These are phyloP conservation scores for Pachyseris speciosa DNA, from an alignment of 64 coral and sea anemone species.

Conservation along the genomic window DNA sequence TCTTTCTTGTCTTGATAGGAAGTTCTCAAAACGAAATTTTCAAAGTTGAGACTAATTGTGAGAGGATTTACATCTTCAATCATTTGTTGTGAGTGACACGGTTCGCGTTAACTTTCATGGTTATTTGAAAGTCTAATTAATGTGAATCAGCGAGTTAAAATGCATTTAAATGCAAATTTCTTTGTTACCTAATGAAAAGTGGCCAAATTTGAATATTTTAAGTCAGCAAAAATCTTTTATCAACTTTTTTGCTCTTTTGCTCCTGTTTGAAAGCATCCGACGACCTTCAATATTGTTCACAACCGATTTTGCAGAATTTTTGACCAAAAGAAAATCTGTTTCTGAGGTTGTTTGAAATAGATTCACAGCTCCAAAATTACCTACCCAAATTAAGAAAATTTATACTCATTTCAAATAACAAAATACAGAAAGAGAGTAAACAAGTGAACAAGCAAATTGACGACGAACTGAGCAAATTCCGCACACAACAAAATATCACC, in stretches of 20 bases:
- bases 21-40: neutral
- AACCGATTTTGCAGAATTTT: neutral
- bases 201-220: neutral
- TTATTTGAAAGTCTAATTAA: slow-evolving; percentile 29
- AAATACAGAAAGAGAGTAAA: neutral
- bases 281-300: neutral
- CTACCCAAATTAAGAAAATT: neutral
- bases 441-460: neutral
- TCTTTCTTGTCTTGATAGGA: neutral
- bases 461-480: neutral
- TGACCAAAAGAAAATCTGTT: neutral
- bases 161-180: slow-evolving; percentile 30
- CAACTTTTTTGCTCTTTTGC: neutral
- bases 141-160: neutral
- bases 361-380: neutral
- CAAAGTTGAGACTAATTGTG: neutral
- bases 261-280: neutral
- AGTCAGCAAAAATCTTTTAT: neutral
- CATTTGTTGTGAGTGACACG: neutral
- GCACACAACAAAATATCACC: neutral
- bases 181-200: slow-evolving; percentile 23
- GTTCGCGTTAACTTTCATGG: neutral
- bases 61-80: neutral
- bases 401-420: neutral
- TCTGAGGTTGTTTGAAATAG: neutral